Conservation (phyloP, 2,888 invertebrate genomes). For the Lycophotia porphyrea region DNA sequence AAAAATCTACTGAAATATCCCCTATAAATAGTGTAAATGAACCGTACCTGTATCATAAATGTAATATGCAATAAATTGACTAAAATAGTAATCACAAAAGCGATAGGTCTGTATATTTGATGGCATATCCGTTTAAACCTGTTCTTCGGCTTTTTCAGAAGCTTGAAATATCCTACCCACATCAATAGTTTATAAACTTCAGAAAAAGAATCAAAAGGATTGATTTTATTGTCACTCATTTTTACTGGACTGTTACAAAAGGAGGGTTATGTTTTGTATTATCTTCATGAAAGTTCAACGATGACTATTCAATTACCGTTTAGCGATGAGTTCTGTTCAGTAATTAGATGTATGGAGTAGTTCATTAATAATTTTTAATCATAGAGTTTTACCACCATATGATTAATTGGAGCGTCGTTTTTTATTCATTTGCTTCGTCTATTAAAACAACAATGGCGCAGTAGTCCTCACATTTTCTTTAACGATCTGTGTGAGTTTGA, state of each 20-base stretch:
- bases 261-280: constrained; percentile 1
- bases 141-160: constrained; percentile 63
- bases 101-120: constrained; percentile 64
- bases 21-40: not conserved
- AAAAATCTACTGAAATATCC: not conserved
- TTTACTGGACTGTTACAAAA: constrained; percentile 4
- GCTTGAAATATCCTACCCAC: constrained; percentile 69
- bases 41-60: constrained; percentile 68
- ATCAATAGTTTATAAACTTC: constrained; percentile 66
- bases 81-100: constrained; percentile 49
- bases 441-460: not conserved
- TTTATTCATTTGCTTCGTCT: constrained; percentile 5
- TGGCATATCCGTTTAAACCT: constrained; percentile 58
- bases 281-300: constrained; percentile 16
- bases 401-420: constrained; percentile 26
- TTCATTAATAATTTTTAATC: constrained; percentile 49
- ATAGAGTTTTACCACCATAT: constrained; percentile 10
- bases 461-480: not conserved
- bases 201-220: constrained; percentile 72
- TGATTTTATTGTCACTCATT: constrained; percentile 61
- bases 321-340: constrained; percentile 22
- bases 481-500: not conserved
- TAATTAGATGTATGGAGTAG: constrained; percentile 24
- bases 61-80: constrained; percentile 68
- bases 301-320: constrained; percentile 50